Evolutionary conservation across 2,888 invertebrate species (phyloP).

Genomic region (Dorcus hopei): DNA sequence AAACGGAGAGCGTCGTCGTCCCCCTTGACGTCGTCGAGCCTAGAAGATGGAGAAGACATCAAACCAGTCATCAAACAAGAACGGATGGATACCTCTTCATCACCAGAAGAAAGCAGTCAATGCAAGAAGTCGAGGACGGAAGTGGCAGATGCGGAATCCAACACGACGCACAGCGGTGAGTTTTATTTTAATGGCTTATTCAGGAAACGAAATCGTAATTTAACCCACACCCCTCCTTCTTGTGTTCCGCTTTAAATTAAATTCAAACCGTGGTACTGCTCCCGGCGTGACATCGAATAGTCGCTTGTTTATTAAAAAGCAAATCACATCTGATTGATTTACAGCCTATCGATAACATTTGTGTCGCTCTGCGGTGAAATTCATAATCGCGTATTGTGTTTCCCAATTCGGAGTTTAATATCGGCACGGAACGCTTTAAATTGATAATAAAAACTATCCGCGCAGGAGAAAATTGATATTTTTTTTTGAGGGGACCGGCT

Average conservation of each 20-base stretch:
- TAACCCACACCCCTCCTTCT: background rate
- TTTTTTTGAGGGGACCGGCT: constrained; percentile 4
- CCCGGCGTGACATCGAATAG: constrained; percentile 32
- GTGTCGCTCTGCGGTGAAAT: constrained; percentile 34
- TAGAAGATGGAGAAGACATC: constrained; percentile 49
- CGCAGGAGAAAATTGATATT: constrained; percentile 11
- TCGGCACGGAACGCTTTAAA: constrained; percentile 20
- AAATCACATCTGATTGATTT: constrained; percentile 43
- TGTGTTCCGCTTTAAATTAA: background rate
- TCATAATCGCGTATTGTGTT: constrained; percentile 46
- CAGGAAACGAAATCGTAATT: background rate
- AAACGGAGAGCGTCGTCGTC: constrained; percentile 57
- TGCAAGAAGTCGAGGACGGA: constrained; percentile 73
- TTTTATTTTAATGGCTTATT: constrained; percentile 24
- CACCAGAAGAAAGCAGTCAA: constrained; percentile 58
- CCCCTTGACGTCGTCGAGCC: constrained; percentile 45
- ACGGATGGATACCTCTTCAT: constrained; percentile 63
- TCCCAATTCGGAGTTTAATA: constrained; percentile 42
- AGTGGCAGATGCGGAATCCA: constrained; percentile 84
- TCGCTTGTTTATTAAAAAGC: constrained; percentile 40
- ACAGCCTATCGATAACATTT: constrained; percentile 45
- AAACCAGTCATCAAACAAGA: constrained; percentile 63
- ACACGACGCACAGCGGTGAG: constrained; percentile 89
- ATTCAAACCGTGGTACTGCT: constrained; percentile 4
- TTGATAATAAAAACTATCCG: constrained; percentile 7